phyloP scores from a whole-genome alignment of 1,140 invertebrate species.

The Rhagoletis pomonella region DNA sequence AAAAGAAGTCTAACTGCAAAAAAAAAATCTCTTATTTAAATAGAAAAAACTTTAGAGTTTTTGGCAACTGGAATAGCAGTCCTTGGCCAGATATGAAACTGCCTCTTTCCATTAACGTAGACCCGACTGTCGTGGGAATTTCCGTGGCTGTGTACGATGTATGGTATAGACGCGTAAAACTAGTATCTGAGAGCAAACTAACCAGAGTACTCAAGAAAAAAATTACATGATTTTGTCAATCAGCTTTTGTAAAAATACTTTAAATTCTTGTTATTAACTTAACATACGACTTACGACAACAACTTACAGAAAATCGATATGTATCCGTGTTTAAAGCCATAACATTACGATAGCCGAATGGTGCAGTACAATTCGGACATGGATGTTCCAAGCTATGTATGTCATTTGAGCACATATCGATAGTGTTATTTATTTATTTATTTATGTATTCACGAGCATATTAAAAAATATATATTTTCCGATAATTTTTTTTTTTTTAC shows the following conservation, averaged over 20 bases:
- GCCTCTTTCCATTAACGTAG: too few species aligned
- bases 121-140: too few species aligned
- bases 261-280: background rate
- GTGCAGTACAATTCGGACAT: constrained; percentile 76
- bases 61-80: too few species aligned
- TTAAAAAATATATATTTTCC: background rate
- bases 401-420: constrained; percentile 44
- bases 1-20: too few species aligned
- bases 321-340: constrained; percentile 77
- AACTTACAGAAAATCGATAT: constrained; percentile 76
- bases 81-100: too few species aligned
- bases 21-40: too few species aligned
- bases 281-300: constrained; percentile 41
- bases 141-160: too few species aligned
- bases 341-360: constrained; percentile 81
- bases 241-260: background rate
- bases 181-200: too few species aligned
- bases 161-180: too few species aligned
- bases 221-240: background rate
- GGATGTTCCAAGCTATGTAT: constrained; percentile 66
- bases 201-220: too few species aligned
- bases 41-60: too few species aligned
- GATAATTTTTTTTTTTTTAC: background rate
- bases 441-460: constrained; percentile 2
- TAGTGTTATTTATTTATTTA: background rate